These are phyloP conservation scores for Oreochromis niloticus DNA, from an alignment of 2,113 vertebrate genomes.

Conservation along the genomic window DNA sequence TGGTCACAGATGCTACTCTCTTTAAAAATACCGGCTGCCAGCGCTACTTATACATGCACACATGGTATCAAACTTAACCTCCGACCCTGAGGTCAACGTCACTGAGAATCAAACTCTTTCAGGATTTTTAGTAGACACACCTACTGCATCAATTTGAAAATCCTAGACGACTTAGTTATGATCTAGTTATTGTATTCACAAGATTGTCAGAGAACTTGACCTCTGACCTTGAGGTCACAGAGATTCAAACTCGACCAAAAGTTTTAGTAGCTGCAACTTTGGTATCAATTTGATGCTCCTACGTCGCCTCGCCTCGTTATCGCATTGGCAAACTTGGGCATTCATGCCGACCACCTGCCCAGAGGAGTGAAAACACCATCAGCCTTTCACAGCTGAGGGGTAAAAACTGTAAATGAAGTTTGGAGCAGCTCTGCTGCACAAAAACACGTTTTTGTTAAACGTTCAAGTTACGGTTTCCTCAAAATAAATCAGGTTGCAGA, in stretches of 20 bases:
- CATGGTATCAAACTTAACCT: background rate
- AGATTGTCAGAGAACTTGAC: background rate
- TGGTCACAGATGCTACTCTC: background rate
- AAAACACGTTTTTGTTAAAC: too few relatives aligned
- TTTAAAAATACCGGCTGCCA: background rate
- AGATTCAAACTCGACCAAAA: background rate
- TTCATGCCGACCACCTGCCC: too few relatives aligned
- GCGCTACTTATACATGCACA: background rate
- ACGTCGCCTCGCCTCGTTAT: too few relatives aligned
- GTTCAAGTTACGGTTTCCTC: too few relatives aligned
- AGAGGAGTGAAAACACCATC: too few relatives aligned
- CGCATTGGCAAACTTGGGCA: too few relatives aligned
- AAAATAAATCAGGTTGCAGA: too few relatives aligned
- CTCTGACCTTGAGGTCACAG: background rate
- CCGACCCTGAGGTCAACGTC: background rate
- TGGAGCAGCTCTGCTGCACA: too few relatives aligned
- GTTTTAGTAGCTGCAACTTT: too few relatives aligned
- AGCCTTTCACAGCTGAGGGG: too few relatives aligned
- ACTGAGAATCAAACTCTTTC: background rate
- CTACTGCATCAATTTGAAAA: accelerated
- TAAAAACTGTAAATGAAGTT: too few relatives aligned
- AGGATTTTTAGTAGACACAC: accelerated
- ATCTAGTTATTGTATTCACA: background rate
- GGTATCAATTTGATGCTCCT: too few relatives aligned
- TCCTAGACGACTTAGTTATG: accelerated